These are phyloP conservation scores for Aulostomus chinensis DNA, from an alignment of 2,797 vertebrate species.

Conservation along the genomic window DNA sequence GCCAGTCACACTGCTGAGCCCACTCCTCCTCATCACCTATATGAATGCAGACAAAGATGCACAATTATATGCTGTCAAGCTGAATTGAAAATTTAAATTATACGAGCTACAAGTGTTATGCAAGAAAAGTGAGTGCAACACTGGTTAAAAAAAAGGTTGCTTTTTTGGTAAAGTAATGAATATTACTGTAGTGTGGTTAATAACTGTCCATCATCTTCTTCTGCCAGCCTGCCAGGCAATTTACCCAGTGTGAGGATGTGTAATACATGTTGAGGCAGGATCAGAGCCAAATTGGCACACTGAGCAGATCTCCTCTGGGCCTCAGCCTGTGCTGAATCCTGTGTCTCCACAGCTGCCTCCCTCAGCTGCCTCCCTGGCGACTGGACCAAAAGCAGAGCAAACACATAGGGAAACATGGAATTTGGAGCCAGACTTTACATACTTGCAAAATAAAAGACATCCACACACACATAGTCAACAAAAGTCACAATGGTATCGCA, in stretches of 20 bases:
- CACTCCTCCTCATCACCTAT: constrained; percentile 84
- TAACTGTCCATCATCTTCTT: constrained; percentile 11
- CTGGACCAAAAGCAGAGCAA: constrained; percentile 50
- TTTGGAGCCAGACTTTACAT: constrained; percentile 4
- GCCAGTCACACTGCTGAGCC: constrained; percentile 79
- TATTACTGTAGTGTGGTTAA: constrained; percentile 1
- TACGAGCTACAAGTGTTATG: no score
- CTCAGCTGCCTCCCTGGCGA: constrained; percentile 73
- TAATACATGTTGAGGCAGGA: constrained; percentile 69
- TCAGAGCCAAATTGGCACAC: constrained; percentile 57
- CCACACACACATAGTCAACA: background rate
- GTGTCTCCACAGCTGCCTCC: constrained; percentile 67
- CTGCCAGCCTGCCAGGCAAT: constrained; percentile 8
- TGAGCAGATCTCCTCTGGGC: constrained; percentile 74
- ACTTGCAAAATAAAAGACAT: constrained; percentile 1
- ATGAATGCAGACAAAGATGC: constrained; percentile 25
- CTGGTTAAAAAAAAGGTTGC: no score
- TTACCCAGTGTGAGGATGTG: constrained; percentile 73
- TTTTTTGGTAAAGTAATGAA: no score
- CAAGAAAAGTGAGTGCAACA: constrained; percentile 13
- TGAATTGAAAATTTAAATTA: constrained; percentile 13
- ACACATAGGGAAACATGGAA: constrained; percentile 1
- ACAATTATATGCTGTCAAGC: constrained; percentile 18
- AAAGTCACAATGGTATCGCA: background rate
- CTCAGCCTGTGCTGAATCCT: constrained; percentile 68